Evolutionary conservation across 92 coral and sea anemone species (phyloP), one percentile per base, ranked within the genome.

Genomic region (Metridium senile): DNA sequence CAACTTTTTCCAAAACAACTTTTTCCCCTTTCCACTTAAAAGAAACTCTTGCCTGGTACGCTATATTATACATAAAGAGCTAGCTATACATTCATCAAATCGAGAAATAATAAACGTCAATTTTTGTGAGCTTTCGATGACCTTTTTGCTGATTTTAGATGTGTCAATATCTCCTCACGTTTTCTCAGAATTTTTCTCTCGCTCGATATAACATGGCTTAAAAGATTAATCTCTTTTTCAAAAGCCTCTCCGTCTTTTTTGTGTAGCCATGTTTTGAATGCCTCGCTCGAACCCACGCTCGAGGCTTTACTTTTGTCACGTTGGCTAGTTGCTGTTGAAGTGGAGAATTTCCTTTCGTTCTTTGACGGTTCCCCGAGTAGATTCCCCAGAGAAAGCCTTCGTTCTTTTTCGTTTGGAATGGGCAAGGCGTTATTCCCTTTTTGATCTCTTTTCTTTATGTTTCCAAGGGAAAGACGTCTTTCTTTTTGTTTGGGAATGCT

Each of bases 241-340:
- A 88, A 65, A 30, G 85, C 92, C 29, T 83, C 86, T 30, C 47
- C 71, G 63, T 88, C 89, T 62, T 83, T 88, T 71, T 79, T 84
- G 61, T 71, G 82, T 71, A 84, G 80, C 92, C 88, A 88, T 27
- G 61, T 61, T 35, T 29, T 45, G 33, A 47, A 80, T 26, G 84
- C 80, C 21, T 33, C 62, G 1, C 45, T 34, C 19, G 80, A 75
- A 21, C 43, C 58, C 19, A 18, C 71, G 13, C 80, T 34, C 11
- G 66, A 20, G 18, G 62, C 28, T n/a, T 72, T 29, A 23, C 49
- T 39, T 13, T 74, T 74, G 18, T 26, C 51, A 74, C 52, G 59
- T 28, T 33, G 20, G 34, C 22, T 46, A 0, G 26, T 26, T 46
- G 18, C 21, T 26, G 34, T 21, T n/a, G 32, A 20, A n/a, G 58